Percentiles rank a stretch among this genome's conserved stretches.
Evolutionary conservation across 2,888 invertebrate genomes (phyloP).

Genomic region (Blastobasis lacticolella): DNA sequence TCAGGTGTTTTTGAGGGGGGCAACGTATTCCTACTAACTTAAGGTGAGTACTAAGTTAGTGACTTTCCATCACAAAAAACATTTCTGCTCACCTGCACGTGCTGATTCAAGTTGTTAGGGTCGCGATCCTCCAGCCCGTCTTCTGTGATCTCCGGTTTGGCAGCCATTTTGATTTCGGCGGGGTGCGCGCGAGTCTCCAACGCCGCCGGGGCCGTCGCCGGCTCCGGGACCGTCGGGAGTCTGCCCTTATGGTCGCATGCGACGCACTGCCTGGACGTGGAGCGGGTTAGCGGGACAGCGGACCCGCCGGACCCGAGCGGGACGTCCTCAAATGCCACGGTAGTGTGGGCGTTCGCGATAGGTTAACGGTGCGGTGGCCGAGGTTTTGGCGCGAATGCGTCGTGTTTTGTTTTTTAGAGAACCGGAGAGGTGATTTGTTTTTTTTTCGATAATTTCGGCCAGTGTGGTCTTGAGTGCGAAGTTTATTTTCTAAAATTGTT

Average conservation of each 20-base stretch:
- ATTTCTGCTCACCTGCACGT: slow-evolving; percentile 75
- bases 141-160: slow-evolving; percentile 56
- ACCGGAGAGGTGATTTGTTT: too few species aligned
- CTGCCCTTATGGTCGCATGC: slow-evolving; percentile 42
- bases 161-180: slow-evolving; percentile 13
- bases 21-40: too few species aligned
- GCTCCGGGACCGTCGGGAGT: slow-evolving; percentile 38
- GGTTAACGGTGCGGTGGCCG: too few species aligned
- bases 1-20: too few species aligned
- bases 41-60: too few species aligned
- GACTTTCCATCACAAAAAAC: too few species aligned
- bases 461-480: too few species aligned
- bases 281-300: slow-evolving; percentile 33
- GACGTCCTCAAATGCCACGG: slow-evolving; percentile 53
- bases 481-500: too few species aligned
- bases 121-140: slow-evolving; percentile 79
- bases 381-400: too few species aligned
- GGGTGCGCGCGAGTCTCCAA: neutral
- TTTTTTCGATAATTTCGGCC: too few species aligned
- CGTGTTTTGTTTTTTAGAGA: too few species aligned
- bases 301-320: slow-evolving; percentile 42
- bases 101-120: slow-evolving; percentile 80
- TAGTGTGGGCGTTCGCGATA: slow-evolving; percentile 10
- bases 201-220: slow-evolving; percentile 25
- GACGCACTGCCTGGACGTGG: slow-evolving; percentile 43